Evolutionary conservation across 2,888 invertebrate species (phyloP).

Genomic region (Lysandra coridon): DNA sequence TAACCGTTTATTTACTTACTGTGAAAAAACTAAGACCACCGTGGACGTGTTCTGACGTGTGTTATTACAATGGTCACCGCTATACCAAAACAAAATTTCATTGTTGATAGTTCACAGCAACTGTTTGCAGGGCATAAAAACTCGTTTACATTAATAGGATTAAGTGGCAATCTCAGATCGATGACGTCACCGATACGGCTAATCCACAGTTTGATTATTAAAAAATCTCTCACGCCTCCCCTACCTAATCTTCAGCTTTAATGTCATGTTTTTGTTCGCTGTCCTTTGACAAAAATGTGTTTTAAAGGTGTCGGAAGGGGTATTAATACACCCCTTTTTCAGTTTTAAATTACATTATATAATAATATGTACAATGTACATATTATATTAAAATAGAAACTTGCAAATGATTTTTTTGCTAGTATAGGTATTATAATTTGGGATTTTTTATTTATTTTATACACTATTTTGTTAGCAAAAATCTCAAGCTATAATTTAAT

Average conservation of each 20-base stretch:
- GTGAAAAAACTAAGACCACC: not conserved
- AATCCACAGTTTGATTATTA: conserved; percentile 21
- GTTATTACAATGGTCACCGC: not conserved
- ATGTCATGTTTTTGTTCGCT: not conserved
- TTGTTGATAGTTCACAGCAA: conserved; percentile 9
- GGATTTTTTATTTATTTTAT: too few species aligned
- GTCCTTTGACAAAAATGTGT: not conserved
- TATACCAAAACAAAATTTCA: not conserved
- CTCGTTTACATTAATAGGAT: conserved; percentile 24
- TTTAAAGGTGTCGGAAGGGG: not conserved
- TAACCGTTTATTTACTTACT: too few species aligned
- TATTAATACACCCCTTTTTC: not conserved
- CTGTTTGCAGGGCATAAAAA: conserved; percentile 14
- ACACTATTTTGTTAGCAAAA: too few species aligned
- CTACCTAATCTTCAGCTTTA: conserved; percentile 9
- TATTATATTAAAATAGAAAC: not conserved
- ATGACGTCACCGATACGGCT: conserved; percentile 14
- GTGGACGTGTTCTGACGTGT: not conserved
- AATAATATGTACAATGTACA: not conserved
- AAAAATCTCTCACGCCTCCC: conserved; percentile 26
- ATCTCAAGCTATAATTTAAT: too few species aligned
- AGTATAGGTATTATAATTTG: too few species aligned
- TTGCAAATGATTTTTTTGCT: not conserved
- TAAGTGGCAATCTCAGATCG: conserved; percentile 9
- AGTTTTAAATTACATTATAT: not conserved